Percentiles rank a stretch among this genome's conserved stretches.
These are phyloP conservation scores for Philopedon plagiatum DNA, from an alignment of 2,888 invertebrate species.

Conservation along the genomic window DNA sequence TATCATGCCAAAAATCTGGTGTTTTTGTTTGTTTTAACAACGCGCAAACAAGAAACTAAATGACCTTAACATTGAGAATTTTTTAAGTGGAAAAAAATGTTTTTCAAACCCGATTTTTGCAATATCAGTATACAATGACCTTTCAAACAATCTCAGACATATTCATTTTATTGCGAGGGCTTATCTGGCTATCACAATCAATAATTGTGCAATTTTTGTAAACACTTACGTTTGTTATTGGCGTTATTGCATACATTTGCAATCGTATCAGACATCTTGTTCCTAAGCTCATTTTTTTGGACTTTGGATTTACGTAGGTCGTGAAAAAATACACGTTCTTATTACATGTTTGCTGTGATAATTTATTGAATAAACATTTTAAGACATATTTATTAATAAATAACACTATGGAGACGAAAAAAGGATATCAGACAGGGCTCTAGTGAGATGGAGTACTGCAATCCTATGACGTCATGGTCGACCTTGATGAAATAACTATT, in stretches of 20 bases:
- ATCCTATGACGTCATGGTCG: conserved; percentile 63
- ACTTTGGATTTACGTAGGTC: conserved; percentile 4
- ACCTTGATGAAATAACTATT: conserved; percentile 68
- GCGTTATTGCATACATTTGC: conserved; percentile 12
- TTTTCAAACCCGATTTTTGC: not conserved
- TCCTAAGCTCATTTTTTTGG: conserved; percentile 15
- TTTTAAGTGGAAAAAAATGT: conserved; percentile 1
- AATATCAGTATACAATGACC: not conserved
- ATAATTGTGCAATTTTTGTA: conserved; percentile 19
- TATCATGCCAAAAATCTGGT: not conserved
- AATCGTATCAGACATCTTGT: conserved; percentile 21
- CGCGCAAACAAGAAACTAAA: not conserved
- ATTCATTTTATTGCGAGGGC: not conserved
- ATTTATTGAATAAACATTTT: not conserved
- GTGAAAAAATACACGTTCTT: conserved; percentile 6
- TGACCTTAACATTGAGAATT: not conserved
- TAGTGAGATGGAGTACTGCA: conserved; percentile 50
- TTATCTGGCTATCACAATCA: not conserved
- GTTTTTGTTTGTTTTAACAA: conserved; percentile 3
- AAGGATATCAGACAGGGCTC: not conserved
- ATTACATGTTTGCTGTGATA: not conserved
- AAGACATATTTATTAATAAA: not conserved
- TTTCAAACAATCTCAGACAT: not conserved
- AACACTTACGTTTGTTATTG: conserved; percentile 18
- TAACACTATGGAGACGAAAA: not conserved